Evolutionary conservation across 1,140 invertebrate genomes (phyloP), one percentile per base, ranked within the genome.

Genomic region (Euborellia annulipes): DNA sequence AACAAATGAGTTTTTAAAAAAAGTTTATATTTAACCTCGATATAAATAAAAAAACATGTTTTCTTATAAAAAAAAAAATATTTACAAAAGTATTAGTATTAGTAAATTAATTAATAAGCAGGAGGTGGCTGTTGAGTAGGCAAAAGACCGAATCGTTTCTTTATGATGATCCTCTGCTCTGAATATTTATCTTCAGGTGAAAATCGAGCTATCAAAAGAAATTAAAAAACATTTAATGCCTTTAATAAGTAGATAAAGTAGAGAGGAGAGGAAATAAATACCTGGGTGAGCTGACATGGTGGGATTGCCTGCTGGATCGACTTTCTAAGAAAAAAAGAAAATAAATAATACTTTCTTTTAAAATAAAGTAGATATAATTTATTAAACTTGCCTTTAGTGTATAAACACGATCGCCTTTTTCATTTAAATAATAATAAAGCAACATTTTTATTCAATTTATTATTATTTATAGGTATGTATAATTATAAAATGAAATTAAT

Each of bases 131-230:
- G 74, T 64, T 93, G 89, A n/a, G 84, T 93, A 9, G 84, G 68
- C 16, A 96, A 66, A 27, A 96, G 65, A 9, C 82, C 82, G 68
- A 90, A 95, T 61, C 92, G 70, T 59, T 85, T 85, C 64, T 96
- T 96, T 30, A 93, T 77, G 1, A 73, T 87, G 41, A 96, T 79
- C 49, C 92, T 72, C 57, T 95, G 79, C 52, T 82, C 73, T 0
- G 92, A 96, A 61, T 85, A 93, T 64, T 91, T 89, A 58, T 97
- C 92, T 66, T 95, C 89, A 0, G 92, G 91, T 13, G 91, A 93
- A 62, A 96, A 97, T 48, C 88, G 76, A 48, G 92, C 91, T 82
- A 58, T 43, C 78, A 73, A 52, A 22, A 60, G 36, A 46, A 52
- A 46, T 17, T n/a, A n/a, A 45, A 19, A 41, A 20, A 48, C 30